Evolutionary conservation across 2,888 invertebrate species (phyloP).

Genomic region (Caenorhabditis sinica): DNA sequence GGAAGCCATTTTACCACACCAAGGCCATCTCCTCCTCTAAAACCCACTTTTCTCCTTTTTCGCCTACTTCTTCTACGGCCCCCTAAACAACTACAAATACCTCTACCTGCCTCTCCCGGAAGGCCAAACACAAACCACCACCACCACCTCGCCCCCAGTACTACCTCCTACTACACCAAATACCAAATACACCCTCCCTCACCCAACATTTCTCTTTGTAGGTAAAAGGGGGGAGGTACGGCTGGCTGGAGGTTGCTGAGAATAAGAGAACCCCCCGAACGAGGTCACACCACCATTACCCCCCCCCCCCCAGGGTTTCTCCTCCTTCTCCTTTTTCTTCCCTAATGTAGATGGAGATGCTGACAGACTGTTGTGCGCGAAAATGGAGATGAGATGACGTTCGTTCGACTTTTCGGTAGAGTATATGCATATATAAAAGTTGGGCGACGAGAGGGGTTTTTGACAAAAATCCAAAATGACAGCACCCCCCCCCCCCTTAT

Average conservation of each 20-base stretch:
- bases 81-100: slow-evolving; percentile 11
- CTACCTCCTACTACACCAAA: too few relatives aligned
- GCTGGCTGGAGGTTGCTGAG: background rate
- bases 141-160: too few relatives aligned
- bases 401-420: background rate
- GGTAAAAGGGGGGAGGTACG: slow-evolving; percentile 7
- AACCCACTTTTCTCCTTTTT: background rate
- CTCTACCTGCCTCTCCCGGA: slow-evolving; percentile 9
- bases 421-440: background rate
- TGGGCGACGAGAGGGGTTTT: slow-evolving; percentile 4
- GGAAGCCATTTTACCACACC: background rate
- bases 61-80: background rate
- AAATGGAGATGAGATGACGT: slow-evolving; percentile 9
- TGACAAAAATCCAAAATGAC: slow-evolving; percentile 61
- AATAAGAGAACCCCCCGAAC: slow-evolving; percentile 10
- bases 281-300: slow-evolving; percentile 56
- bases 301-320: background rate
- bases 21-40: slow-evolving; percentile 25
- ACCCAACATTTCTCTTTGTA: slow-evolving; percentile 23
- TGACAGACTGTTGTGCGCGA: slow-evolving; percentile 24
- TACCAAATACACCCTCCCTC: background rate
- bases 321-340: too few relatives aligned
- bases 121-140: slow-evolving; percentile 53
- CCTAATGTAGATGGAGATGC: background rate
- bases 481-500: slow-evolving; percentile 3